Percentiles rank a stretch among this genome's conserved stretches.
Evolutionary conservation across 2,113 vertebrate species (phyloP).

Genomic region (Alces alces): DNA sequence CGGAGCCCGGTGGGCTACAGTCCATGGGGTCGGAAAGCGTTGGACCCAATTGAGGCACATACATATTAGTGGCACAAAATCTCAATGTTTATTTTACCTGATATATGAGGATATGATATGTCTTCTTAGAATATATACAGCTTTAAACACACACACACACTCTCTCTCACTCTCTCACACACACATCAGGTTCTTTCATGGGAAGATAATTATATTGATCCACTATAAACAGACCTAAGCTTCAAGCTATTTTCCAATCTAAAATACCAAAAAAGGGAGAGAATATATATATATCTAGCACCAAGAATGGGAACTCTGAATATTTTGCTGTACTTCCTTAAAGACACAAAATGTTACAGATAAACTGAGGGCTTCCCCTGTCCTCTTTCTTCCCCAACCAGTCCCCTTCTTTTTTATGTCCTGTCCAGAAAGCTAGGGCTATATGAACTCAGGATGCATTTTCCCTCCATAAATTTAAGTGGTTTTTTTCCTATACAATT

Average conservation of each 20-base stretch:
- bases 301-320: background rate
- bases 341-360: background rate
- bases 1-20: background rate
- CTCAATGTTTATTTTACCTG: background rate
- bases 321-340: background rate
- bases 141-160: background rate
- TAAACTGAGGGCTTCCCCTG: background rate
- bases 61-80: background rate
- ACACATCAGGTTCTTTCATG: background rate
- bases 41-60: background rate
- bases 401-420: background rate
- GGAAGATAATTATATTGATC: background rate
- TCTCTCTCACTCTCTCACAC: background rate
- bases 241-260: background rate
- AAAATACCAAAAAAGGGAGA: background rate
- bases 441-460: background rate
- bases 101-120: background rate
- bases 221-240: background rate
- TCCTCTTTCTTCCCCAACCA: background rate
- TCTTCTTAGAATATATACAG: background rate
- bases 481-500: background rate
- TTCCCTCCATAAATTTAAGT: background rate
- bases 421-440: background rate
- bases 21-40: rapidly evolving
- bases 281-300: background rate